A percentile compares a stretch with the other conserved stretches of the same genome.
Conservation (phyloP, 2,797 vertebrate genomes). For the Thunnus albacares region DNA sequence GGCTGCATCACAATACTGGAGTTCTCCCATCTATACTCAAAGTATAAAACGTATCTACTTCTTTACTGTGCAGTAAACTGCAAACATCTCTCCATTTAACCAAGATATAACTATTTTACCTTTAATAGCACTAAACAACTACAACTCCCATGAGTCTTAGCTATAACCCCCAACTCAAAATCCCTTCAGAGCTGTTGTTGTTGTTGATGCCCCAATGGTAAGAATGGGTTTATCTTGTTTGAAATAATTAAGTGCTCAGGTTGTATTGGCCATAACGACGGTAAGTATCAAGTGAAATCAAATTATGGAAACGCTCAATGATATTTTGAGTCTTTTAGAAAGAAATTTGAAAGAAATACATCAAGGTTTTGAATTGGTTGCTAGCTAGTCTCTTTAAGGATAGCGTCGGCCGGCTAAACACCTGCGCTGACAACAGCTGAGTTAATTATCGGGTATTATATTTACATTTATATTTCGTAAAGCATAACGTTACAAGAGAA, state of each 20-base stretch:
- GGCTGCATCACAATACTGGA: neutral
- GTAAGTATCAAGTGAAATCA: neutral
- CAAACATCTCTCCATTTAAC: neutral
- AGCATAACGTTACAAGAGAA: neutral
- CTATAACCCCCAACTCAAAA: rapidly evolving
- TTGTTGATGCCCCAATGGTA: neutral
- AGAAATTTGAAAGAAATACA: neutral
- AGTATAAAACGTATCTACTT: neutral
- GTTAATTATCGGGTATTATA: too few relatives aligned
- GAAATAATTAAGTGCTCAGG: rapidly evolving
- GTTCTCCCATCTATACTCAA: neutral
- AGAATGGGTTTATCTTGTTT: neutral
- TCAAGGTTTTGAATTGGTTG: too few relatives aligned
- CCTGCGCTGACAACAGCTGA: too few relatives aligned
- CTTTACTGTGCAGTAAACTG: neutral
- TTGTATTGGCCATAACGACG: rapidly evolving
- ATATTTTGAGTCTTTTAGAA: neutral
- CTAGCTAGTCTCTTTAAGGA: neutral
- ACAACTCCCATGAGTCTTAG: slow-evolving; percentile 24
- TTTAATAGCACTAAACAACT: neutral
- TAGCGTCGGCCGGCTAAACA: too few relatives aligned
- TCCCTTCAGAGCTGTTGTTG: neutral
- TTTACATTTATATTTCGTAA: too few relatives aligned
- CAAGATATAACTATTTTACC: too few relatives aligned
- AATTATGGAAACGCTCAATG: too few relatives aligned